Conservation (phyloP, 2,888 invertebrate species). For the Drosophila hawaiiensis region DNA sequence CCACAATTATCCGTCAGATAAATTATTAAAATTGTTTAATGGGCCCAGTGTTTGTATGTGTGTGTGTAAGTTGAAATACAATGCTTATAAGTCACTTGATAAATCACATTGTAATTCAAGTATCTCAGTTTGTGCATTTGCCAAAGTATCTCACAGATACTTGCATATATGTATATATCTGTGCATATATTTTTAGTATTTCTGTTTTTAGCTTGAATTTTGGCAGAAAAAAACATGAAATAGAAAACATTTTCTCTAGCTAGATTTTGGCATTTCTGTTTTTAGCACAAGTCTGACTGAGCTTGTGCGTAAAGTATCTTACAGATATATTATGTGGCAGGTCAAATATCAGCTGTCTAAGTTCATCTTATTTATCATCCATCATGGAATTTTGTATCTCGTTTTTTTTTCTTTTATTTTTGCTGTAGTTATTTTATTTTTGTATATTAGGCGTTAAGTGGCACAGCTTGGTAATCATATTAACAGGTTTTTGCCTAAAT, state of each 20-base stretch:
- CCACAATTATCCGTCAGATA: slow-evolving; percentile 67
- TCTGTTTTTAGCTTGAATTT: slow-evolving; percentile 51
- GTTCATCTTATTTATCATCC: background rate
- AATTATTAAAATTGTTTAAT: slow-evolving; percentile 61
- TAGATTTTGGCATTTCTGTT: slow-evolving; percentile 19
- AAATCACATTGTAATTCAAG: slow-evolving; percentile 20
- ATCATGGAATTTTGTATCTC: background rate
- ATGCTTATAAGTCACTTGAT: slow-evolving; percentile 20
- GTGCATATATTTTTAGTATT: slow-evolving; percentile 23
- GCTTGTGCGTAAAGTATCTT: background rate
- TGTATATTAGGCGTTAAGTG: slow-evolving; percentile 10
- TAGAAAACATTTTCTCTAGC: background rate
- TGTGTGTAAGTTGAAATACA: slow-evolving; percentile 22
- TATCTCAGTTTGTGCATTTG: slow-evolving; percentile 21
- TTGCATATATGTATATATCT: background rate
- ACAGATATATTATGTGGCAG: background rate
- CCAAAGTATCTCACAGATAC: slow-evolving; percentile 45
- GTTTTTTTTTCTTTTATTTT: background rate
- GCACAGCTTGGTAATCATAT: background rate
- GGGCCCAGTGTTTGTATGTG: slow-evolving; percentile 23
- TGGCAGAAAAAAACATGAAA: slow-evolving; percentile 13
- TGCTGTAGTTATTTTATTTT: background rate
- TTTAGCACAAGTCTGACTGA: slow-evolving; percentile 17
- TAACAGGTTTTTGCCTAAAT: background rate
- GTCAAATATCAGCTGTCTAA: background rate